Conservation (phyloP, 2,797 vertebrate genomes). For the Hydrocynus forskahlii region DNA sequence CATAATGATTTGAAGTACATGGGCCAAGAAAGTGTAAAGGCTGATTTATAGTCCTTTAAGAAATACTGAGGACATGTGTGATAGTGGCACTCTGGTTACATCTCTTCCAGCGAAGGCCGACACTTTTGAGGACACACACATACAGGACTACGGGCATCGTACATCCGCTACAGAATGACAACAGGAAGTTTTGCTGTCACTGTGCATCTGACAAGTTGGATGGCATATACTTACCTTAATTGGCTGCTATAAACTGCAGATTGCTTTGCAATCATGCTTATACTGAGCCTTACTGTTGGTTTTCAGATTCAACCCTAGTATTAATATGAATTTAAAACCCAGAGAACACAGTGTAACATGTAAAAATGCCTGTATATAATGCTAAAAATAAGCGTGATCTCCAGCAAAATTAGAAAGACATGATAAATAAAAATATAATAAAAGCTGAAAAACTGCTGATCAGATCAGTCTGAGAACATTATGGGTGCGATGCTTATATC, state of each 20-base stretch:
- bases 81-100: neutral
- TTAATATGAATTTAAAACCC: neutral
- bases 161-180: conserved; percentile 23
- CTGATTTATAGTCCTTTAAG: neutral
- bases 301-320: neutral
- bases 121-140: neutral
- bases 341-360: no score
- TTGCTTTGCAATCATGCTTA: neutral
- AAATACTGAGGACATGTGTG: neutral
- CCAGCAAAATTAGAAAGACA: no score
- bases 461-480: no score
- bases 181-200: conserved; percentile 8
- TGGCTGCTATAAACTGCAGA: neutral
- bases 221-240: neutral
- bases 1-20: no score
- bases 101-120: neutral
- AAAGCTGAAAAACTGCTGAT: no score
- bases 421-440: no score
- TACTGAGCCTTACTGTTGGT: neutral
- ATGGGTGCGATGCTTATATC: no score
- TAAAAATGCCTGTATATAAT: no score
- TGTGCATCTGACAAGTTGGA: conserved; percentile 9
- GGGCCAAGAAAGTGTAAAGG: no score
- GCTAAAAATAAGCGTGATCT: no score
- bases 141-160: conserved; percentile 5